Evolutionary conservation across 2,797 vertebrate species (phyloP).

Genomic region (Halcyon chelicuti): DNA sequence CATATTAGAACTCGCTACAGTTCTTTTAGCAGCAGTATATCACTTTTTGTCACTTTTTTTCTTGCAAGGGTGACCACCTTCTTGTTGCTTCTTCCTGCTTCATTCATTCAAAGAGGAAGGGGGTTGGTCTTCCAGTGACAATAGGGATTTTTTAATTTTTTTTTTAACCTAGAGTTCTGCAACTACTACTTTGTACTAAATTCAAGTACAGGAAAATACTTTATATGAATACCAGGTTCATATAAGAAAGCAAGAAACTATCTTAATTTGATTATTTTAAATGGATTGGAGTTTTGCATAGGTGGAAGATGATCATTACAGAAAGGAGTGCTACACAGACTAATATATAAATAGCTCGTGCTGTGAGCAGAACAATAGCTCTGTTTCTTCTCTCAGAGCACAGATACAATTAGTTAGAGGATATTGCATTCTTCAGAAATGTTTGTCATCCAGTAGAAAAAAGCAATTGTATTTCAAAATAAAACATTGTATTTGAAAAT

Average conservation of each 20-base stretch:
- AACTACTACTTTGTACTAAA: background rate
- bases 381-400: constrained; percentile 30
- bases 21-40: background rate
- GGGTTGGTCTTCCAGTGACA: background rate
- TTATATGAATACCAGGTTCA: background rate
- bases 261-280: constrained; percentile 21
- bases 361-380: constrained; percentile 55
- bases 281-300: background rate
- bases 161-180: background rate
- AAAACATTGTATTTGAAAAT: constrained; percentile 46
- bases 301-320: background rate
- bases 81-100: background rate
- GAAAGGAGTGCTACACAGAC: background rate
- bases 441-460: constrained; percentile 33
- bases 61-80: background rate
- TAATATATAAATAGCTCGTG: background rate
- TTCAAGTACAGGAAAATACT: background rate
- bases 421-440: constrained; percentile 51
- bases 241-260: background rate
- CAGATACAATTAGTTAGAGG: constrained; percentile 47
- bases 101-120: constrained; percentile 3
- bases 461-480: constrained; percentile 32
- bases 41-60: background rate
- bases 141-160: background rate
- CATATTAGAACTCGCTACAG: background rate